A percentile compares a stretch with the other conserved stretches of the same genome.
phyloP scores from a whole-genome alignment of 2,888 invertebrate genomes.

The Saturnia japonica region DNA sequence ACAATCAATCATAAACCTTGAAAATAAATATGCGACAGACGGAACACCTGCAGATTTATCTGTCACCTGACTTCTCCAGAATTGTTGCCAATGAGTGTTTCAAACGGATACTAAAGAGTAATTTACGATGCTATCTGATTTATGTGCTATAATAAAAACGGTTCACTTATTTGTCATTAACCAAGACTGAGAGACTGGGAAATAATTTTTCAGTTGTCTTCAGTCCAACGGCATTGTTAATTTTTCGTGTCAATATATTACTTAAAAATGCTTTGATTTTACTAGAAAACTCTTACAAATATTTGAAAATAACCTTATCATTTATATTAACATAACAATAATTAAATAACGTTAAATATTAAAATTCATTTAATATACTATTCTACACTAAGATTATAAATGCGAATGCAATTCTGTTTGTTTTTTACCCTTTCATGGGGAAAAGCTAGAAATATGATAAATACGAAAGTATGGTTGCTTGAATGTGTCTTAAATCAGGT shows the following conservation, averaged over 20 bases:
- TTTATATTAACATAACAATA: no score
- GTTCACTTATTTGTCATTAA: slow-evolving; percentile 44
- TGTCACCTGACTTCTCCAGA: slow-evolving; percentile 60
- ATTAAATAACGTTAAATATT: no score
- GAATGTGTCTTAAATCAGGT: no score
- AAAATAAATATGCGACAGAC: slow-evolving; percentile 35
- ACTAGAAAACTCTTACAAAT: neutral
- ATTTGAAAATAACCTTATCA: no score
- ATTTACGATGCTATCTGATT: slow-evolving; percentile 53
- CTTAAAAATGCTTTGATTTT: neutral
- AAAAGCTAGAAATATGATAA: no score
- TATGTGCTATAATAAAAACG: slow-evolving; percentile 50
- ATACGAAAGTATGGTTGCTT: no score
- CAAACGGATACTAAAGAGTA: slow-evolving; percentile 44
- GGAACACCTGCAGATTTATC: slow-evolving; percentile 54
- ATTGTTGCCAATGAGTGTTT: slow-evolving; percentile 54
- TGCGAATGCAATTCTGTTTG: no score
- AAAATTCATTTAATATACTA: neutral
- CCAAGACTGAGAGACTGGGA: slow-evolving; percentile 30
- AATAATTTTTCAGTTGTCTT: slow-evolving; percentile 28
- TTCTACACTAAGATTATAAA: neutral
- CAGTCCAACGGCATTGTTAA: slow-evolving; percentile 16
- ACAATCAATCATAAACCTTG: slow-evolving; percentile 32
- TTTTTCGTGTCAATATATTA: neutral
- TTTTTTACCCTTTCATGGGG: no score